Evolutionary conservation across 2,113 vertebrate species (phyloP).

Genomic region (Dissostichus mawsoni): DNA sequence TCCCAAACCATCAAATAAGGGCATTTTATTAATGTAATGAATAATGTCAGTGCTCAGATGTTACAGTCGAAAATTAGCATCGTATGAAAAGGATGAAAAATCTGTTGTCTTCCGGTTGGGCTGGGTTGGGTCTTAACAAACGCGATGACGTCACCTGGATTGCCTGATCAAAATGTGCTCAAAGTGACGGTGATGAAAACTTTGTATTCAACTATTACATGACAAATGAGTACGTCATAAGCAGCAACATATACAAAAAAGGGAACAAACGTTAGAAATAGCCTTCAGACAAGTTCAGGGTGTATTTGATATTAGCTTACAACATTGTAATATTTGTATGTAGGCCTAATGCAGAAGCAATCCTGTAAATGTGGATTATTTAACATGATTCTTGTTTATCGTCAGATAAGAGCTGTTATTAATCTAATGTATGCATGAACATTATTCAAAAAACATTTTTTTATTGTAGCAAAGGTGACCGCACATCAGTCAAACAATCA

Average conservation of each 20-base stretch:
- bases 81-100: not conserved
- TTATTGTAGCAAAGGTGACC: no score
- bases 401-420: no score
- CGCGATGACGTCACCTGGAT: conserved; percentile 34
- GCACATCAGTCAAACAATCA: no score
- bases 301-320: not conserved
- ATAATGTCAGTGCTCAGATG: not conserved
- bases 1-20: conserved; percentile 93
- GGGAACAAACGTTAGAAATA: not conserved
- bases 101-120: conserved; percentile 56
- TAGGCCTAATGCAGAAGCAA: not conserved
- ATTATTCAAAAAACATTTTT: no score
- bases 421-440: no score
- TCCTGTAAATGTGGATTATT: no score
- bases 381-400: no score
- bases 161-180: conserved; percentile 39
- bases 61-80: conserved; percentile 19
- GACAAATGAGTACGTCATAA: no score
- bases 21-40: conserved; percentile 83
- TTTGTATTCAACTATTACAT: not conserved
- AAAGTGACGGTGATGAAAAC: not conserved
- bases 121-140: conserved; percentile 45
- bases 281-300: not conserved
- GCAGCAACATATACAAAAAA: no score
- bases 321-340: not conserved